Percentiles rank a stretch among this genome's conserved stretches.
phyloP scores from a whole-genome alignment of 2,797 vertebrate genomes.

The Cygnus olor region DNA sequence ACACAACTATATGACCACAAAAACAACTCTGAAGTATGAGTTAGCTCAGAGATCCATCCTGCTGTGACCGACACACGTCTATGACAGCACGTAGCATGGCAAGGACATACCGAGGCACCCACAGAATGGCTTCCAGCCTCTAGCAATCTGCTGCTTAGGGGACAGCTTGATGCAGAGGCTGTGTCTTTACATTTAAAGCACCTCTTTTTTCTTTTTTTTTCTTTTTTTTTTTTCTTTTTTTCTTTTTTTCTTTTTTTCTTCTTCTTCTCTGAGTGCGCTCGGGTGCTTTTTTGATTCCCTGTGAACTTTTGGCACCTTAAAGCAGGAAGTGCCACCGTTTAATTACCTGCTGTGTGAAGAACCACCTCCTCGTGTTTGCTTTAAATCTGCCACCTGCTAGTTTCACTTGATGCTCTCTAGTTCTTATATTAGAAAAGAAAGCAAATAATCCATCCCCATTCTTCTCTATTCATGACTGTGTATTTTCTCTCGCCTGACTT shows the following conservation, averaged over 20 bases:
- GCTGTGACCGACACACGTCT: not conserved
- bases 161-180: not conserved
- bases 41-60: not conserved
- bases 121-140: not conserved
- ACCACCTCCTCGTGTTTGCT: not conserved
- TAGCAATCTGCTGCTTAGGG: not conserved
- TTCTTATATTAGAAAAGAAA: not conserved
- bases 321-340: not conserved
- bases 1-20: not conserved
- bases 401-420: conserved; percentile 20
- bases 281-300: not conserved
- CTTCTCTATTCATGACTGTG: not conserved
- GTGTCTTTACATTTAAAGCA: not conserved
- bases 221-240: accelerated
- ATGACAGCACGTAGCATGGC: not conserved
- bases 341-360: not conserved
- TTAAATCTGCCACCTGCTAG: conserved; percentile 3
- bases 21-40: too few species aligned
- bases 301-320: not conserved
- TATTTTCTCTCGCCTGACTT: not conserved
- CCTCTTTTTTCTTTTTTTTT: too few species aligned
- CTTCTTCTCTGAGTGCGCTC: not conserved
- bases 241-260: accelerated
- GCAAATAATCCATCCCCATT: not conserved
- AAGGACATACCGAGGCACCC: not conserved